These are phyloP conservation scores for Drosophila colorata DNA, from an alignment of 2,888 invertebrate genomes.

Conservation along the genomic window DNA sequence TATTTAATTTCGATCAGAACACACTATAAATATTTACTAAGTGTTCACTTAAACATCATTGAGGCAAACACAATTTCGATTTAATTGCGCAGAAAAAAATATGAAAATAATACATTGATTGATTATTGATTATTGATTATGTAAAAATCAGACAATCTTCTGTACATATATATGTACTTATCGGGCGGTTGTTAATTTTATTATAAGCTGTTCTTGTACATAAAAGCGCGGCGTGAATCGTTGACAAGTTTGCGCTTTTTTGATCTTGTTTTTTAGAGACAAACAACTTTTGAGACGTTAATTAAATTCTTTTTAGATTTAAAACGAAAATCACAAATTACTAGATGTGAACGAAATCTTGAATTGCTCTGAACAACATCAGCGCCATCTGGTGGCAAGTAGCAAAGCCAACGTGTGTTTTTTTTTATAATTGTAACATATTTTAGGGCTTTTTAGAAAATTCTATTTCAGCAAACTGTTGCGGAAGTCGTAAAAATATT, in stretches of 20 bases:
- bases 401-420: neutral
- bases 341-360: neutral
- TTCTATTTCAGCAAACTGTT: no score
- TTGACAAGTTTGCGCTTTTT: neutral
- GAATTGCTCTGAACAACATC: neutral
- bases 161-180: neutral
- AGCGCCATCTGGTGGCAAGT: constrained; percentile 18
- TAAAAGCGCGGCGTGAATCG: neutral
- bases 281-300: constrained; percentile 2
- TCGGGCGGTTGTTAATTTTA: no score
- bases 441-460: neutral
- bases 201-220: no score
- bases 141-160: neutral
- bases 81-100: neutral
- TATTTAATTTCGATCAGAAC: constrained; percentile 11
- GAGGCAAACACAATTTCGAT: neutral
- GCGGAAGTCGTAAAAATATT: no score
- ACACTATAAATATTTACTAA: constrained; percentile 23
- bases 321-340: neutral
- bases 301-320: neutral
- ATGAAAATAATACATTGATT: no score
- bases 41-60: constrained; percentile 1
- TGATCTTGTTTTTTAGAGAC: neutral
- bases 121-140: neutral
- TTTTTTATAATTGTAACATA: neutral